phyloP scores from a whole-genome alignment of 1,140 invertebrate genomes.

The Trachymyrmex cornetzi region DNA sequence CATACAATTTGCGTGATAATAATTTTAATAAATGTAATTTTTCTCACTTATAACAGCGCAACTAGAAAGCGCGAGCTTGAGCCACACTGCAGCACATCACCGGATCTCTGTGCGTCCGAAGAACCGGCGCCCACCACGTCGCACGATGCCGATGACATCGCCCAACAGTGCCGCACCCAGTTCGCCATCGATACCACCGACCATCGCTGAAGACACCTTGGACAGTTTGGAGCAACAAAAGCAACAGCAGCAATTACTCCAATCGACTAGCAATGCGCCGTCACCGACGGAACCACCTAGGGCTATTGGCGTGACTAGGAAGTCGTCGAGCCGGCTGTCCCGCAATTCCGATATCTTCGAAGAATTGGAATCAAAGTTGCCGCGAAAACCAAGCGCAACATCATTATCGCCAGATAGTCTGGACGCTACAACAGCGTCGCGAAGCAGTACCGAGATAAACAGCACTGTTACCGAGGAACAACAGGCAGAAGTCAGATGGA shows the following conservation, averaged over 20 bases:
- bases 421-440: constrained; percentile 72
- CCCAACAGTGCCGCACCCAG: constrained; percentile 7
- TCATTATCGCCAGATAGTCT: constrained; percentile 84
- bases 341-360: constrained; percentile 83
- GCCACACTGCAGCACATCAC: constrained; percentile 84
- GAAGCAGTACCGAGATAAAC: constrained; percentile 62
- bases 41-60: constrained; percentile 75
- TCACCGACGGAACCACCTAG: constrained; percentile 59
- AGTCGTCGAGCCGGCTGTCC: constrained; percentile 83
- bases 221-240: constrained; percentile 79
- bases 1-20: background rate
- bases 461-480: constrained; percentile 11
- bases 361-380: constrained; percentile 74
- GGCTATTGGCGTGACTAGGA: constrained; percentile 76
- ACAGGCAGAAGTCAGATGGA: constrained; percentile 53
- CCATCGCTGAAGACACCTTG: constrained; percentile 78
- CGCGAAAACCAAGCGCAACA: constrained; percentile 77
- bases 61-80: constrained; percentile 81
- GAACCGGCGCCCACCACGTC: constrained; percentile 83
- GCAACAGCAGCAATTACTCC: constrained; percentile 54
- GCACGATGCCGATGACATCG: constrained; percentile 67
- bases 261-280: constrained; percentile 69
- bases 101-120: constrained; percentile 85
- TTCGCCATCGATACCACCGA: constrained; percentile 75
- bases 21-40: background rate